These are phyloP conservation scores for Ectemnius continuus DNA, from an alignment of 2,888 invertebrate genomes.

Conservation along the genomic window DNA sequence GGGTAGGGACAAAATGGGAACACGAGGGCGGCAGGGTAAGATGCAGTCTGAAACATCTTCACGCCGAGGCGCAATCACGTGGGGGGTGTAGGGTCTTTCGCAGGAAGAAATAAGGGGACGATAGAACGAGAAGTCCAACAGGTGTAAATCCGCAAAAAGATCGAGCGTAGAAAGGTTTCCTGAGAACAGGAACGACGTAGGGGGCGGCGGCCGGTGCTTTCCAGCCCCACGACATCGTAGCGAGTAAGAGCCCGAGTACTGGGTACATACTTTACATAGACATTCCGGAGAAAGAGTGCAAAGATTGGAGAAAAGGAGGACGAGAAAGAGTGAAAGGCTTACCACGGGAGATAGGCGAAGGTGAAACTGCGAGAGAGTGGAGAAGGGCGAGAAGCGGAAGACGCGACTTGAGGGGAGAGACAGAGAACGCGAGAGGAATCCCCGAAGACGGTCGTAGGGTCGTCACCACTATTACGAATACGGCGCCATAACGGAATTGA, in stretches of 20 bases:
- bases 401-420: slow-evolving; percentile 19
- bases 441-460: slow-evolving; percentile 69
- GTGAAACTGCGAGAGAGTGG: slow-evolving; percentile 19
- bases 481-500: slow-evolving; percentile 76
- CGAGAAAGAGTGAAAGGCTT: slow-evolving; percentile 32
- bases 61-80: slow-evolving; percentile 27
- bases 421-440: slow-evolving; percentile 59
- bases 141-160: slow-evolving; percentile 75
- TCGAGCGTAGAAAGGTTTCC: slow-evolving; percentile 65
- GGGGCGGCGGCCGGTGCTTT: not conserved
- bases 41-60: slow-evolving; percentile 22
- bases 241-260: slow-evolving; percentile 38
- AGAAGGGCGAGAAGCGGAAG: slow-evolving; percentile 30
- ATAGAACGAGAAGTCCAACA: slow-evolving; percentile 73
- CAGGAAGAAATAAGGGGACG: slow-evolving; percentile 61
- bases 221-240: slow-evolving; percentile 34
- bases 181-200: slow-evolving; percentile 57
- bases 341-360: slow-evolving; percentile 49
- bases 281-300: slow-evolving; percentile 41
- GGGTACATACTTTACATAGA: slow-evolving; percentile 48
- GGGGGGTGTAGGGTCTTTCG: slow-evolving; percentile 49
- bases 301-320: slow-evolving; percentile 24
- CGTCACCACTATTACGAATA: slow-evolving; percentile 74
- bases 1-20: slow-evolving; percentile 14
- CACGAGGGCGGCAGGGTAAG: not conserved